Evolutionary conservation across 1,140 invertebrate species (phyloP).

Genomic region (Drosophila novamexicana): DNA sequence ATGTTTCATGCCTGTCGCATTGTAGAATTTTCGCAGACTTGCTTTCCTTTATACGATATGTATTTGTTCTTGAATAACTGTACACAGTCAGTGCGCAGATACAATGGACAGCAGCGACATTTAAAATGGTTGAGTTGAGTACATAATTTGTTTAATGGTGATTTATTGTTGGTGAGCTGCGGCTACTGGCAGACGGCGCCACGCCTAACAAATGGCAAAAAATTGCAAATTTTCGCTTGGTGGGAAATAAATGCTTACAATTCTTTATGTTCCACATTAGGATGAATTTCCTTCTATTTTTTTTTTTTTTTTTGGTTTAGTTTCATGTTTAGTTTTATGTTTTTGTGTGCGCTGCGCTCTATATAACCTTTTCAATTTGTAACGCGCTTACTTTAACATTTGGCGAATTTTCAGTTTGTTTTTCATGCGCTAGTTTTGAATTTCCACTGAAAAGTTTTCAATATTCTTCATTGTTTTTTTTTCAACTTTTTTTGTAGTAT

Average conservation of each 20-base stretch:
- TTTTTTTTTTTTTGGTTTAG: neutral
- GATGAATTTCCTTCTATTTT: constrained; percentile 29
- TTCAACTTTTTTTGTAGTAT: constrained; percentile 1
- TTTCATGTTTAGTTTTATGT: neutral
- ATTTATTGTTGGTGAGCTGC: constrained; percentile 60
- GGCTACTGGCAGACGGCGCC: constrained; percentile 37
- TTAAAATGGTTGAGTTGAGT: constrained; percentile 77
- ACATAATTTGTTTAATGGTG: constrained; percentile 81
- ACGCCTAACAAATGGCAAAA: constrained; percentile 64
- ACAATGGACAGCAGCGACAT: constrained; percentile 70
- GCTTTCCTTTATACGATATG: constrained; percentile 5
- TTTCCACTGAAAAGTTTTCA: constrained; percentile 8
- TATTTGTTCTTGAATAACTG: constrained; percentile 21
- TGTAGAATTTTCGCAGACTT: constrained; percentile 9
- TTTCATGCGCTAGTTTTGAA: constrained; percentile 12
- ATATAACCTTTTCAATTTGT: constrained; percentile 17
- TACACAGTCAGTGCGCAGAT: constrained; percentile 11
- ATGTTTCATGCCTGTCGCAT: constrained; percentile 16
- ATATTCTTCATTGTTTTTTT: constrained; percentile 1
- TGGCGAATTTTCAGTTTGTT: constrained; percentile 25
- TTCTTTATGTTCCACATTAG: constrained; percentile 53
- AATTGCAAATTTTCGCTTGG: constrained; percentile 63
- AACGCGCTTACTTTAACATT: constrained; percentile 15
- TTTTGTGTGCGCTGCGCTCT: neutral
- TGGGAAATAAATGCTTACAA: constrained; percentile 49